Conservation (phyloP, 2,113 vertebrate species). For the Oenanthe melanoleuca region DNA sequence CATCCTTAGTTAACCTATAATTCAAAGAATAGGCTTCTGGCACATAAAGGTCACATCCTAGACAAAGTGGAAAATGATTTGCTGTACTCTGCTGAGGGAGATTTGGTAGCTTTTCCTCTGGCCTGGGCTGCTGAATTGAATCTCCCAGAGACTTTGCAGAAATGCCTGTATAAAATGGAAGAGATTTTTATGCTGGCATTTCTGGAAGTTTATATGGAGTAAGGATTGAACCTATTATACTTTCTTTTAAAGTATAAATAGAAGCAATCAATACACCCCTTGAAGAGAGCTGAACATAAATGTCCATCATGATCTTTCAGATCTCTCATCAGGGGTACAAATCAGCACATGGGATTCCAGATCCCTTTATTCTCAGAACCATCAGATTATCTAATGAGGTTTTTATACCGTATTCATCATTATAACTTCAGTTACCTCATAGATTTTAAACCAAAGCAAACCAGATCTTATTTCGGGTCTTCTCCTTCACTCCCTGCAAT, state of each 20-base stretch:
- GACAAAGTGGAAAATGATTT: constrained; percentile 43
- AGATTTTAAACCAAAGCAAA: not conserved
- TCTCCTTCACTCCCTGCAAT: not conserved
- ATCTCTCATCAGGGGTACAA: not conserved
- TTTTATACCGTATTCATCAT: not conserved
- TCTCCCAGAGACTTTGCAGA: not conserved
- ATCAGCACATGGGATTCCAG: not conserved
- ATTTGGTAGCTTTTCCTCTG: not conserved
- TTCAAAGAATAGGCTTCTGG: not conserved
- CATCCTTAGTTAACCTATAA: not conserved
- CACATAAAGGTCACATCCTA: constrained; percentile 14
- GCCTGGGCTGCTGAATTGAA: not conserved
- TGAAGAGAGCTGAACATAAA: not conserved
- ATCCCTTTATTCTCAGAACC: not conserved
- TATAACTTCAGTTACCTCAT: not conserved
- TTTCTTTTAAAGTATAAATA: not conserved
- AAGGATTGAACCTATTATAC: not conserved
- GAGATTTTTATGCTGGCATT: not conserved
- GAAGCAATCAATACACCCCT: not conserved
- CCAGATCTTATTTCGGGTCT: not conserved
- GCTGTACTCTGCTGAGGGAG: not conserved
- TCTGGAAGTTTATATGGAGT: not conserved
- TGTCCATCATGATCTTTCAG: not conserved
- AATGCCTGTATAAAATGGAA: not conserved
- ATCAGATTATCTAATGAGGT: not conserved